Percentiles rank a stretch among this genome's conserved stretches.
These are phyloP conservation scores for Helicoverpa zea DNA, from an alignment of 1,140 invertebrate genomes.

Conservation along the genomic window DNA sequence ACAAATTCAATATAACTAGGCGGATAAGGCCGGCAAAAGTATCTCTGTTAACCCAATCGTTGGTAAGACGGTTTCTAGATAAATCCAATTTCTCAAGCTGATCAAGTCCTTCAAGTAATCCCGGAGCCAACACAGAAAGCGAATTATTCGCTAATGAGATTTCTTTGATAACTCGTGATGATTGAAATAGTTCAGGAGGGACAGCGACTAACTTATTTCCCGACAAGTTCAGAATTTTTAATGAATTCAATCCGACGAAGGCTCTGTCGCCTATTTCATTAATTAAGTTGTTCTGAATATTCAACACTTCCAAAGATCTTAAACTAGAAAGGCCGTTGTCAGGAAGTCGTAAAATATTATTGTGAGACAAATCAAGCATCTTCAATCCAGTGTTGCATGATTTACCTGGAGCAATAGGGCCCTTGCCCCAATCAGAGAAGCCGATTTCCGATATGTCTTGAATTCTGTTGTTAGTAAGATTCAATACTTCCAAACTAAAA, in stretches of 20 bases:
- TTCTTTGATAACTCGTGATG: slow-evolving; percentile 90
- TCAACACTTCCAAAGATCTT: slow-evolving; percentile 89
- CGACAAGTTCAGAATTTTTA: slow-evolving; percentile 92
- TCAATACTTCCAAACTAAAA: slow-evolving; percentile 89
- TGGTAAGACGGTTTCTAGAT: slow-evolving; percentile 92
- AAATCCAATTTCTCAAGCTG: slow-evolving; percentile 93
- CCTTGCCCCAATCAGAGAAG: slow-evolving; percentile 90
- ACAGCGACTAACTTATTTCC: slow-evolving; percentile 92
- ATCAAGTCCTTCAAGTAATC: slow-evolving; percentile 92
- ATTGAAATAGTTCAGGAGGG: slow-evolving; percentile 92
- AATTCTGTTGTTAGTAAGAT: slow-evolving; percentile 93
- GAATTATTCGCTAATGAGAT: slow-evolving; percentile 94
- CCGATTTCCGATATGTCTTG: slow-evolving; percentile 92
- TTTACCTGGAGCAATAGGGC: slow-evolving; percentile 88
- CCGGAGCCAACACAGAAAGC: slow-evolving; percentile 92
- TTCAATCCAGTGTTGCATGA: slow-evolving; percentile 90
- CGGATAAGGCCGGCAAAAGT: slow-evolving; percentile 92
- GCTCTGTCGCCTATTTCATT: slow-evolving; percentile 91
- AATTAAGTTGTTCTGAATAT: slow-evolving; percentile 92
- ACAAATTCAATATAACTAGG: slow-evolving; percentile 92
- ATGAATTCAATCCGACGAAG: slow-evolving; percentile 89
- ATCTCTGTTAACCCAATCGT: slow-evolving; percentile 92
- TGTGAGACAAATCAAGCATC: slow-evolving; percentile 91
- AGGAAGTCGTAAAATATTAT: slow-evolving; percentile 90
- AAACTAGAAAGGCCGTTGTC: slow-evolving; percentile 91